A percentile compares a stretch with the other conserved stretches of the same genome.
Evolutionary conservation across 2,113 vertebrate genomes (phyloP).

Genomic region (Axis porcinus): DNA sequence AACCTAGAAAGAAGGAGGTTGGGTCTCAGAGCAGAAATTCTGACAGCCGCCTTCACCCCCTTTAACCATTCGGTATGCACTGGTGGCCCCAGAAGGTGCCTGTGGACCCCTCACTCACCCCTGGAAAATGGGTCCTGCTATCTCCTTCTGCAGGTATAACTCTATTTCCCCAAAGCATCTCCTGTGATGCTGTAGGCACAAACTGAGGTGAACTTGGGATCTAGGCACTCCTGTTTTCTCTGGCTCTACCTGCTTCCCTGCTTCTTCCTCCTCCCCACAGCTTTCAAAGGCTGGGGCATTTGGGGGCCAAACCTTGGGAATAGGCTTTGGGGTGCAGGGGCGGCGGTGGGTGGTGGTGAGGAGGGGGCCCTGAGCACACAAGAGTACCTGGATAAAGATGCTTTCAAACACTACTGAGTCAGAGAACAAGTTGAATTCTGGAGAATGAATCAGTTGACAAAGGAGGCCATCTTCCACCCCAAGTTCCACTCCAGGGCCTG

Average conservation of each 20-base stretch:
- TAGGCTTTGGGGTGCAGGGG: background rate
- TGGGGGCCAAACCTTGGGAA: background rate
- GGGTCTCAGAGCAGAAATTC: background rate
- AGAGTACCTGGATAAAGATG: slow-evolving; percentile 76
- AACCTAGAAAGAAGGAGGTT: background rate
- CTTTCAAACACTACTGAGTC: slow-evolving; percentile 75
- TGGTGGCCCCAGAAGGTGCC: background rate
- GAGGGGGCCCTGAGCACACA: background rate
- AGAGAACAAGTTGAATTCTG: slow-evolving; percentile 76
- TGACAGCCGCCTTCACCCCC: background rate
- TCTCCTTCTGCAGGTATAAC: background rate
- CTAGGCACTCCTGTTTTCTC: background rate
- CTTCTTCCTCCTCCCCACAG: background rate
- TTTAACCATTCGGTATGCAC: background rate
- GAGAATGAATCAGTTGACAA: slow-evolving; percentile 73
- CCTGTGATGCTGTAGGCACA: background rate
- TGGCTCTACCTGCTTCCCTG: background rate
- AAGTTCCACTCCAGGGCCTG: slow-evolving; percentile 54
- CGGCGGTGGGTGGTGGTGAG: background rate
- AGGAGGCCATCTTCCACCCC: slow-evolving; percentile 74
- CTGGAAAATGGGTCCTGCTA: background rate
- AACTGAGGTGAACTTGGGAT: background rate
- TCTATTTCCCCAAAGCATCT: background rate
- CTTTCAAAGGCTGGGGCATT: background rate
- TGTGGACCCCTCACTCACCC: background rate